Base-by-base conservation (phyloP, 2,888 invertebrate species). In the Andrena trimmerana region DNA sequence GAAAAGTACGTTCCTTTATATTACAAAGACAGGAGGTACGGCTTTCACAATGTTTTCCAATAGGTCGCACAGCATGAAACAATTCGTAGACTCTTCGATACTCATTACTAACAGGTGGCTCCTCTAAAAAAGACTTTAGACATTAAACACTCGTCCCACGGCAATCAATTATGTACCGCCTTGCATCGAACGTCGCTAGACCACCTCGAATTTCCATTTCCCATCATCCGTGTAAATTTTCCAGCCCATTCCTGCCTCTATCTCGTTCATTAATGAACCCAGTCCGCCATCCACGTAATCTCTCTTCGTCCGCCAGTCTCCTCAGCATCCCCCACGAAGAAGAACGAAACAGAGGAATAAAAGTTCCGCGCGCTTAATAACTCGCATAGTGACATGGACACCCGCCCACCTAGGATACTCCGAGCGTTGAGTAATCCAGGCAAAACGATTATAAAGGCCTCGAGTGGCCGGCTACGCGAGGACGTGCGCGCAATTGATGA, bases 401-500 rank as follows among this genome's bases (percentile, higher is more conserved):
- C 62, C 76, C 84, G 84, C 84, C 84, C 73, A 84, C 81, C 75
- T 74, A 48, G 50, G 73, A 68, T 78, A 29, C 31, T 48, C 62
- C 33, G 62, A 60, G 63, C 73, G 74, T 82, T 74, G 81, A 62
- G 57, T 52, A 78, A 83, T 72, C 76, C 68, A 33, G 60, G 69
- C 59, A 63, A 42, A 78, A 71, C 66, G 62, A 81, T 73, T 76
- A 71, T 73, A 74, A 81, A 74, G 65, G 52, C 80, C 60, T 16
- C 24, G 33, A 4, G 42, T 20, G 69, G 20, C 54, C n/a, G 74
- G 20, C 72, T 20, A 42, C 54, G 52, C 70, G 52, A 70, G 63
- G 60, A 66, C 78, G 77, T 66, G 78, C 68, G 73, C 73, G 75
- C 74, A 75, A 86, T 85, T 77, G 77, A 80, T 85, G 86, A 83